Conservation (phyloP, 2,113 vertebrate genomes). For the Gambusia affinis region DNA sequence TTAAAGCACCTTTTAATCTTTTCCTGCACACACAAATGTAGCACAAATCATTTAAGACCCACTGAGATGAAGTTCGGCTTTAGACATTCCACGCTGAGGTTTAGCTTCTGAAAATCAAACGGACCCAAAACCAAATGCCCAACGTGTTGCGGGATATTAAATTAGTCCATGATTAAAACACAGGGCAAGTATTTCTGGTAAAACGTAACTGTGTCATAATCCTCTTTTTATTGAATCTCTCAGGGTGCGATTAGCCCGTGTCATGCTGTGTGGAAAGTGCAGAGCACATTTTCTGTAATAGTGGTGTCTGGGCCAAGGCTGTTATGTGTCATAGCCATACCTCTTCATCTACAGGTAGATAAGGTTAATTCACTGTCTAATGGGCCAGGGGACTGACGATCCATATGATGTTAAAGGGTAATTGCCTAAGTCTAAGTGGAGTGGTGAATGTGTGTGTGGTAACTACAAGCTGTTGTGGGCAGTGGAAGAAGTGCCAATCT, state of each 20-base stretch:
- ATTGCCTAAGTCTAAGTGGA: constrained; percentile 62
- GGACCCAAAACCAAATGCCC: constrained; percentile 27
- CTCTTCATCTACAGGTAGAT: constrained; percentile 68
- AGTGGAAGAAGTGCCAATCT: constrained; percentile 8
- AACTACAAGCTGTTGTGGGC: constrained; percentile 1
- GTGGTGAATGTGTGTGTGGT: constrained; percentile 25
- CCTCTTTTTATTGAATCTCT: constrained; percentile 75
- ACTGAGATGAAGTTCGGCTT: constrained; percentile 35
- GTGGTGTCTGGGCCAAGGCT: constrained; percentile 36
- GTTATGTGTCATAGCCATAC: constrained; percentile 37
- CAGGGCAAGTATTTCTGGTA: constrained; percentile 52
- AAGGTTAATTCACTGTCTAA: constrained; percentile 75
- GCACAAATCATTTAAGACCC: constrained; percentile 23
- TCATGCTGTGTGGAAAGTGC: constrained; percentile 64
- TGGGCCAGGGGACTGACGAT: constrained; percentile 51
- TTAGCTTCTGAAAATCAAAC: constrained; percentile 39
- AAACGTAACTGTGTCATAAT: constrained; percentile 66
- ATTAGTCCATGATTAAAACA: constrained; percentile 54
- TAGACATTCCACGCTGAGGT: constrained; percentile 57
- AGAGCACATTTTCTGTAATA: constrained; percentile 44
- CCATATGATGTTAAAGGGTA: constrained; percentile 79
- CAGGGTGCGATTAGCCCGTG: constrained; percentile 48
- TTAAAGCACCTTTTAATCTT: constrained; percentile 36
- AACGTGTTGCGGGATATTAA: constrained; percentile 55
- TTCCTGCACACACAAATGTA: constrained; percentile 2